These are phyloP conservation scores for Lanistes nyassanus DNA, from an alignment of 1,140 invertebrate genomes.

Conservation along the genomic window DNA sequence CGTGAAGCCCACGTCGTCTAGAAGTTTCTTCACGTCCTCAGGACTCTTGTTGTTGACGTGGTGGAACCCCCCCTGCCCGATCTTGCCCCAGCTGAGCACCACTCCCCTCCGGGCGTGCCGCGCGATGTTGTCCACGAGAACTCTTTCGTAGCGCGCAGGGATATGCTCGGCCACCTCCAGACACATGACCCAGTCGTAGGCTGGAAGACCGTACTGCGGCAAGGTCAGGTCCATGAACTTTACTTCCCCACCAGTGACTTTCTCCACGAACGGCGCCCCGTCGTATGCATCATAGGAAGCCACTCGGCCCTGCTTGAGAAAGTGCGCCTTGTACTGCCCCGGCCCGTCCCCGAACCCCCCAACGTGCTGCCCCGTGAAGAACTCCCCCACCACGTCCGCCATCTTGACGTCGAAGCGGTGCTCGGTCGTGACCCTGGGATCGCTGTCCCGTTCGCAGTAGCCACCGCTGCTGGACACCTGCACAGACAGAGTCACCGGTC, in stretches of 20 bases:
- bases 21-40: conserved; percentile 26
- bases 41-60: conserved; percentile 29
- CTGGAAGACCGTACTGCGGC: conserved; percentile 33
- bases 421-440: no score
- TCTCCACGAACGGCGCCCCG: conserved; percentile 34
- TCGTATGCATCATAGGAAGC: conserved; percentile 29
- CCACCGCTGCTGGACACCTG: no score
- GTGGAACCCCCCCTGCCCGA: conserved; percentile 27
- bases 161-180: conserved; percentile 44
- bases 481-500: background rate
- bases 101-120: conserved; percentile 33
- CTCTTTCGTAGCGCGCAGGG: conserved; percentile 26
- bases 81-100: conserved; percentile 38
- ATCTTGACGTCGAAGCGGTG: no score
- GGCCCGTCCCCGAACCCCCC: conserved; percentile 11
- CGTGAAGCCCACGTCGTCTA: conserved; percentile 22
- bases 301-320: background rate
- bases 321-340: background rate
- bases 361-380: background rate
- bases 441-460: no score
- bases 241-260: conserved; percentile 13
- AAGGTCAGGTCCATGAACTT: conserved; percentile 36
- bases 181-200: conserved; percentile 40
- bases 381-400: no score
- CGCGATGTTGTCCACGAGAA: conserved; percentile 40